phyloP scores from a whole-genome alignment of 2,888 invertebrate genomes.

The Entomobrya proxima region DNA sequence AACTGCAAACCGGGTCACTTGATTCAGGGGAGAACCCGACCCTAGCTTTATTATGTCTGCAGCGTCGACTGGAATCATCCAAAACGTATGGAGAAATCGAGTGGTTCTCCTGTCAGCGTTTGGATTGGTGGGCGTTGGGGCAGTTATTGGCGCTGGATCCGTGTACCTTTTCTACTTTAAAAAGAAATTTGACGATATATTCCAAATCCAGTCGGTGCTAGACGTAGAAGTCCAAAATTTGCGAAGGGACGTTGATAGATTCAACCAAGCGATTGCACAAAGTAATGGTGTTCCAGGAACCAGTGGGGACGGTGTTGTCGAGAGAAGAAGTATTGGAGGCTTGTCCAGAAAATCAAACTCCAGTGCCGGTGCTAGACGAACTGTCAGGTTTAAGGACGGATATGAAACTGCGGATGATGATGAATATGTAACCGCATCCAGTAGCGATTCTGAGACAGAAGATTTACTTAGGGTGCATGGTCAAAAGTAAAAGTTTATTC shows the following conservation, averaged over 20 bases:
- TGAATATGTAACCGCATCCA: constrained; percentile 71
- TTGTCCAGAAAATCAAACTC: background rate
- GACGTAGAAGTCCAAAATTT: constrained; percentile 65
- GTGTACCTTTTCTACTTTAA: constrained; percentile 69
- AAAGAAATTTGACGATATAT: constrained; percentile 66
- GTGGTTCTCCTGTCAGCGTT: constrained; percentile 62
- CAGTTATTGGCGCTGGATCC: constrained; percentile 70
- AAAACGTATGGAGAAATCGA: constrained; percentile 53
- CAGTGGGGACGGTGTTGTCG: background rate
- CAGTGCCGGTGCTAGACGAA: background rate
- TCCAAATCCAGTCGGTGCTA: constrained; percentile 67
- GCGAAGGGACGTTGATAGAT: constrained; percentile 65
- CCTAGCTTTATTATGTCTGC: too few relatives aligned
- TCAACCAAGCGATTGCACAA: constrained; percentile 35
- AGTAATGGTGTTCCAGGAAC: background rate
- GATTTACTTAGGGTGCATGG: background rate
- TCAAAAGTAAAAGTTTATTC: too few relatives aligned
- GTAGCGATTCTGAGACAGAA: constrained; percentile 69
- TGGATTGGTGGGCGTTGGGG: constrained; percentile 72
- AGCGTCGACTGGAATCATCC: constrained; percentile 76
- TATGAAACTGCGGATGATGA: constrained; percentile 71
- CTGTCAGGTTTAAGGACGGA: constrained; percentile 59
- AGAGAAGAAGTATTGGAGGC: background rate
- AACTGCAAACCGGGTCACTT: too few relatives aligned
- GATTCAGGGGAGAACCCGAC: too few relatives aligned